phyloP scores from a whole-genome alignment of 2,113 vertebrate genomes.

The Empidonax alnorum region DNA sequence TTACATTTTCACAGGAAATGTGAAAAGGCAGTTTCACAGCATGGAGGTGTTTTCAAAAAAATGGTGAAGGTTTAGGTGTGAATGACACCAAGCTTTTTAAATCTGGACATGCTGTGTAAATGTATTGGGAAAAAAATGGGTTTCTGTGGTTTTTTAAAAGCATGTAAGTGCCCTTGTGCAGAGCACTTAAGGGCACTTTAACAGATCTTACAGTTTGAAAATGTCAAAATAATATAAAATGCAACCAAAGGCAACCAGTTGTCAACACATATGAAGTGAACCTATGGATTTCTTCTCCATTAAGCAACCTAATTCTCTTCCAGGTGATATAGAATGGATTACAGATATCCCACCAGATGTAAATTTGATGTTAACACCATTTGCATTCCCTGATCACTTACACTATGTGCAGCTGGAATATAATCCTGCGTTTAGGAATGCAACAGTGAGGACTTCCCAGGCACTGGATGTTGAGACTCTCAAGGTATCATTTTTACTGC shows the following conservation, averaged over 20 bases:
- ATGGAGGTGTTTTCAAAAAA: not conserved
- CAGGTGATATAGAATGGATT: constrained; percentile 63
- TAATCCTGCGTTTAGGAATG: not conserved
- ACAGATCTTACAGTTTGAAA: not conserved
- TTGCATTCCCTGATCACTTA: not conserved
- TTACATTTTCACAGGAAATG: not conserved
- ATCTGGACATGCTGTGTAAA: not conserved
- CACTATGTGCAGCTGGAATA: not conserved
- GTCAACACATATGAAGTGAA: not conserved
- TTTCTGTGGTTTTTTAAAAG: not conserved
- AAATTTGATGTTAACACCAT: not conserved
- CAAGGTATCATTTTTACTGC: constrained; percentile 6
- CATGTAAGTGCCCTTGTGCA: accelerated
- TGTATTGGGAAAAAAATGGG: not conserved
- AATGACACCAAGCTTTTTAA: not conserved
- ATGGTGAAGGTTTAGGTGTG: not conserved
- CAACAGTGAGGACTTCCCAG: not conserved
- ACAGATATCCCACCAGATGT: constrained; percentile 18
- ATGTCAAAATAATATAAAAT: not conserved
- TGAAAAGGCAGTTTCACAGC: not conserved
- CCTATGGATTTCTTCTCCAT: not conserved
- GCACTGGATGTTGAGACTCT: not conserved
- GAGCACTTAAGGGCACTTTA: not conserved
- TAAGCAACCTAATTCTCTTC: not conserved
- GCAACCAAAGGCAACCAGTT: not conserved